Base-by-base conservation (phyloP, 2,888 invertebrate genomes). In the Eulithis prunata region DNA sequence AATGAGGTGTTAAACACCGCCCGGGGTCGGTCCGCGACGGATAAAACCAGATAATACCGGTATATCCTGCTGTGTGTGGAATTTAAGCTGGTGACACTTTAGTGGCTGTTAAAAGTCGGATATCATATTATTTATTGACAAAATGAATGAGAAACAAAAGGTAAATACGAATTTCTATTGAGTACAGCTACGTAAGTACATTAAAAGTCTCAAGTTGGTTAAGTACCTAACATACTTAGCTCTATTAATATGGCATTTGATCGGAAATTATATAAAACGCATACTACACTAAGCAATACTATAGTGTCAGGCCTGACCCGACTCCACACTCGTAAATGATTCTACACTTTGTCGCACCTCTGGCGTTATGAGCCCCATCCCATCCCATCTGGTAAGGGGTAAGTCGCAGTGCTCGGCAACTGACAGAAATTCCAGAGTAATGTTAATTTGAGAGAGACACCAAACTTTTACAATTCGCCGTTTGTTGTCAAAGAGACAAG, bases 1-100 rank as follows among this genome's bases (percentile, higher is more conserved):
- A 84, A 85, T 80, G 84, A 84, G 83, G 86, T 84, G 86, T 83
- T 86, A 86, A 87, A 84, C 80, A 80, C 81, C 75, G 82, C 81
- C 79, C 72, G 73, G 79, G 78, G 81, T 81, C 74, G 76, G 79
- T 74, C 75, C 72, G 66, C 66, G 78, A 80, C 70, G 77, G 79
- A 74, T 78, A 77, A 78, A 78, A 74, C 79, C 76, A 75, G 80
- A 77, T 78, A 78, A 77, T 76, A 77, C 76, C 74, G 70, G 76
- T 75, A 76, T 78, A 78, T 78, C 78, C 78, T 78, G 71, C 64
- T 49, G 49, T 56, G 60, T 65, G 62, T 66, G 71, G 57, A 71
- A 56, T 71, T 62, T 62, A 65, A 66, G 62, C 69, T 56, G 61
- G 67, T 54, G 62, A 57, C 38, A 53, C 53, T 67, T 58, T 64